Base-by-base conservation (phyloP, 1,140 invertebrate genomes). In the Holcopasites calliopsidis region DNA sequence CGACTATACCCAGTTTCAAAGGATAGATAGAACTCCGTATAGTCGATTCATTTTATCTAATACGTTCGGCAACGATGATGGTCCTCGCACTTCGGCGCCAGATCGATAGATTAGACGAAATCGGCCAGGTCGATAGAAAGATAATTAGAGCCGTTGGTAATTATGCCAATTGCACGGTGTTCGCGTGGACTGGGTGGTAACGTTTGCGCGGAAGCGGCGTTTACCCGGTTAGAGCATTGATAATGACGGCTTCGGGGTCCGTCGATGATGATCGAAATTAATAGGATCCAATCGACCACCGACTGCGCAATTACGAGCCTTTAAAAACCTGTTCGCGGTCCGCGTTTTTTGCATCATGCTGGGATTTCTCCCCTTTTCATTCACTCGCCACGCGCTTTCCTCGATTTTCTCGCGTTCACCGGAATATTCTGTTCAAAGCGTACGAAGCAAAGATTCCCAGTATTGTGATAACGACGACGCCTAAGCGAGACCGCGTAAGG, bases 71-170 rank as follows among this genome's bases (percentile, higher is more conserved):
- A n/a, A n/a, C n/a, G n/a, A n/a, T n/a, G n/a, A n/a, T n/a, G n/a
- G n/a, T n/a, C n/a, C n/a, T n/a, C n/a, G n/a, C n/a, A n/a, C n/a
- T n/a, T n/a, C n/a, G n/a, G n/a, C n/a, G n/a, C n/a, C n/a, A n/a
- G n/a, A n/a, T n/a, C n/a, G n/a, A n/a, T n/a, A n/a, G n/a, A n/a
- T n/a, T n/a, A n/a, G n/a, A 7, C 2, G 6, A 54, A 54, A 26
- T 54, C 6, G 26, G 18, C 52, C 26, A 21, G 6, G 13, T 31
- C 26, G 71, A 84, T 84, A 42, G 80, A 76, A 71, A 68, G 61
- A 54, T 81, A 77, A 85, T 86, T 85, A 79, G 60, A 65, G 21
- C 55, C 21, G 50, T 23, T 35, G 55, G 71, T 86, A 85, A 86
- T 84, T 77, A 82, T 66, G 70, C 70, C 85, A 79, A 86, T 85